These are phyloP conservation scores for Epiperipatus broadwayi DNA, from an alignment of 2,888 invertebrate genomes.

Conservation along the genomic window DNA sequence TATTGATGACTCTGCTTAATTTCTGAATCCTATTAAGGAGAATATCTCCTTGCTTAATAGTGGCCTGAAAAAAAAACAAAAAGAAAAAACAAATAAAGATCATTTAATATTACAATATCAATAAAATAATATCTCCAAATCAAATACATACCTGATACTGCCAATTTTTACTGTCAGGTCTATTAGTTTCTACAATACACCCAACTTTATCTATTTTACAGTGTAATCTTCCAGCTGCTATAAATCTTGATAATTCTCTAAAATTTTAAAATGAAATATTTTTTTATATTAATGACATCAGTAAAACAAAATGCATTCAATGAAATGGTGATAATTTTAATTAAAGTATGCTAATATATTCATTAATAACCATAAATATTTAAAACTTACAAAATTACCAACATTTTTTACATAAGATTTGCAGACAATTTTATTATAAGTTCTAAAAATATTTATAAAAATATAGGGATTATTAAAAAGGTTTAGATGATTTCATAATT, in stretches of 20 bases:
- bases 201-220: constrained; percentile 91
- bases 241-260: constrained; percentile 63
- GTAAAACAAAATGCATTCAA: too few species aligned
- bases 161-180: constrained; percentile 72
- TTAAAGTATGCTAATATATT: too few species aligned
- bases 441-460: too few species aligned
- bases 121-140: neutral
- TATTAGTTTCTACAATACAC: constrained; percentile 74
- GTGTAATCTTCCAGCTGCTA: constrained; percentile 86
- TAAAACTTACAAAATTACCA: too few species aligned
- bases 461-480: too few species aligned
- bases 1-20: constrained; percentile 94
- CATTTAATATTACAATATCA: neutral
- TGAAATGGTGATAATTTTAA: too few species aligned
- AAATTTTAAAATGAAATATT: neutral
- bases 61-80: constrained; percentile 37
- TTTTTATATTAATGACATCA: too few species aligned
- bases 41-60: constrained; percentile 93
- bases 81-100: too few species aligned
- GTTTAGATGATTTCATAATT: too few species aligned
- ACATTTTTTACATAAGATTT: too few species aligned
- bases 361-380: too few species aligned
- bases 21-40: constrained; percentile 94
- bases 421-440: too few species aligned
- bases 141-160: constrained; percentile 52